A percentile compares a stretch with the other conserved stretches of the same genome.
Conservation (phyloP, 2,113 vertebrate genomes). For the Ibidorhyncha struthersii region DNA sequence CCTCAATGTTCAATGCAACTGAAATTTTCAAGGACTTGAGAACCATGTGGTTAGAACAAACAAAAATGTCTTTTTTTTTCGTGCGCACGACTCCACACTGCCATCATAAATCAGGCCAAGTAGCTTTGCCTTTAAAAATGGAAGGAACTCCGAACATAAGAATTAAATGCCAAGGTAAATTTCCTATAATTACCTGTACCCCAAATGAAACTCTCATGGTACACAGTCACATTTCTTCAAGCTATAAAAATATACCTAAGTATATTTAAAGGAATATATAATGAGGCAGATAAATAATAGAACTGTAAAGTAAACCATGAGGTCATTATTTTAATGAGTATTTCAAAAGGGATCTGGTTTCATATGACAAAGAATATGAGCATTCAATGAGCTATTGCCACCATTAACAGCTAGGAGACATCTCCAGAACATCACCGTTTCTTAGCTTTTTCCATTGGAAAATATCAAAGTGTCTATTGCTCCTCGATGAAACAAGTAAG, state of each 20-base stretch:
- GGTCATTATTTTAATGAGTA: constrained; percentile 4
- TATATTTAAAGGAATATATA: background rate
- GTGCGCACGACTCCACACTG: background rate
- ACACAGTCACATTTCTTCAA: background rate
- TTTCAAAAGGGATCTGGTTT: constrained; percentile 25
- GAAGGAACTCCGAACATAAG: background rate
- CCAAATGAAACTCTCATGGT: background rate
- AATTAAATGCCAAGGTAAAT: background rate
- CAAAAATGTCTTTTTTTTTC: background rate
- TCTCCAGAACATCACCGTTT: background rate
- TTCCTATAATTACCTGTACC: background rate
- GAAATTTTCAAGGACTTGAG: background rate
- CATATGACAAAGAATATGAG: background rate
- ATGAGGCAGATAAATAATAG: constrained; percentile 20
- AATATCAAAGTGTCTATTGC: background rate
- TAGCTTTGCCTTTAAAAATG: background rate
- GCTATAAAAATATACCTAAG: background rate
- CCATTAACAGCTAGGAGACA: background rate
- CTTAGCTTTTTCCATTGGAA: background rate
- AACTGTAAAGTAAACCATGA: constrained; percentile 48
- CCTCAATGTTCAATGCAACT: background rate
- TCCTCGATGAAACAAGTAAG: background rate
- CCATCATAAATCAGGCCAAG: constrained; percentile 21
- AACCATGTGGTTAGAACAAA: background rate
- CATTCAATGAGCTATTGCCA: background rate